Evolutionary conservation across 2,113 vertebrate genomes (phyloP).

Genomic region (Mus musculus): DNA sequence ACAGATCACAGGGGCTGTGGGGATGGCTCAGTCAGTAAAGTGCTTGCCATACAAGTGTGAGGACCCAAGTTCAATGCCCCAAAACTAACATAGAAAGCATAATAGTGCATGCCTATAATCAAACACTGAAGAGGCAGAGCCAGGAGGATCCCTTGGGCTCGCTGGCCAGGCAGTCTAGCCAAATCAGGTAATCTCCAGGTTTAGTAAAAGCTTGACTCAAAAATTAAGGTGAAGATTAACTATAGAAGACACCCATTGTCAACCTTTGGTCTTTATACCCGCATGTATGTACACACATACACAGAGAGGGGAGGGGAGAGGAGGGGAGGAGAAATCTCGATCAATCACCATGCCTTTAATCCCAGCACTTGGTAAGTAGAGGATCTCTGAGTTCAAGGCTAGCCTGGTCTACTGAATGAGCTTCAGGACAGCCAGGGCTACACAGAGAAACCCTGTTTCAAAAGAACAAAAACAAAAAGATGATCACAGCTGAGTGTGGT

Average conservation of each 20-base stretch:
- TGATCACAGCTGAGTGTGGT: not conserved
- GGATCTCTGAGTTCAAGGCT: not conserved
- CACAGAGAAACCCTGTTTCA: not conserved
- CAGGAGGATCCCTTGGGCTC: not conserved
- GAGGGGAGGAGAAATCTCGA: too few relatives aligned
- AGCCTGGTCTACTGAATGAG: not conserved
- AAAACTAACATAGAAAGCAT: not conserved
- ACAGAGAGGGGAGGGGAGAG: accelerated
- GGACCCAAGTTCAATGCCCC: not conserved
- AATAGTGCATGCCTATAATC: not conserved
- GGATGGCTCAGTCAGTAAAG: not conserved
- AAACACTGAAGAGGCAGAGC: not conserved
- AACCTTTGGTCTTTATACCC: not conserved
- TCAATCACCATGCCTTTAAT: not conserved
- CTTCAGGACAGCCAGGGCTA: not conserved
- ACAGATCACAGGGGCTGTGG: not conserved
- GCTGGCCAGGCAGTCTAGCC: not conserved
- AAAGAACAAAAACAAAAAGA: not conserved
- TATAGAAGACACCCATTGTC: not conserved
- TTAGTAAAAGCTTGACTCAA: not conserved
- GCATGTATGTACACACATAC: not conserved
- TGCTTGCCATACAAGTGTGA: not conserved
- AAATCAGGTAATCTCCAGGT: not conserved
- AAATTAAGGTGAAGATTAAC: not conserved
- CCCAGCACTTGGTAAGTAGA: not conserved